These are phyloP conservation scores for Xestobium rufovillosum DNA, from an alignment of 2,888 invertebrate species.

Conservation along the genomic window DNA sequence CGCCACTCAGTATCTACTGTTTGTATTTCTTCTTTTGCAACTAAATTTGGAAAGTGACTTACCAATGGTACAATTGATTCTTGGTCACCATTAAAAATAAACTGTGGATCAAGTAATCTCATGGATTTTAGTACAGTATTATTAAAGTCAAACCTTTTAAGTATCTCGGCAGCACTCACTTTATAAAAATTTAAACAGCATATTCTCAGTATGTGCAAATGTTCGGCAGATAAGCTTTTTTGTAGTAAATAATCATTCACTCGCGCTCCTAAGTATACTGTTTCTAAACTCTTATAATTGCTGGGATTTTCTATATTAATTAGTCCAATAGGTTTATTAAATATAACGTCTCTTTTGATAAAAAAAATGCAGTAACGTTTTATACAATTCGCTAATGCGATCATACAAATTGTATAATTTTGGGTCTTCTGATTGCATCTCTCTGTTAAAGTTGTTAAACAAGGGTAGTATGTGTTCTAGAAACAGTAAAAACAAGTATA, in stretches of 20 bases:
- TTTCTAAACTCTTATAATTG: slow-evolving; percentile 13
- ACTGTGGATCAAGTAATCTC: slow-evolving; percentile 10
- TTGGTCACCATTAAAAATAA: slow-evolving; percentile 11
- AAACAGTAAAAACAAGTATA: slow-evolving; percentile 20
- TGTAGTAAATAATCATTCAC: slow-evolving; percentile 5
- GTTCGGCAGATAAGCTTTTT: slow-evolving; percentile 5
- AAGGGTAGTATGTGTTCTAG: slow-evolving; percentile 19
- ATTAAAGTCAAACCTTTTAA: slow-evolving; percentile 12
- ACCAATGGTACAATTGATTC: slow-evolving; percentile 12
- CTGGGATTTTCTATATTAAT: slow-evolving; percentile 17
- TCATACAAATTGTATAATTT: slow-evolving; percentile 20
- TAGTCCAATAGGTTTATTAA: slow-evolving; percentile 10
- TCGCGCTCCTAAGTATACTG: slow-evolving; percentile 17
- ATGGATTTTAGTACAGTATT: slow-evolving; percentile 10
- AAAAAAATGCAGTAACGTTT: slow-evolving; percentile 15
- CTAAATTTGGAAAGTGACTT: slow-evolving; percentile 10
- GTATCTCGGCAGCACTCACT: slow-evolving; percentile 13
- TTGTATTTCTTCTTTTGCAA: slow-evolving; percentile 5
- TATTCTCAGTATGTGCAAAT: slow-evolving; percentile 4
- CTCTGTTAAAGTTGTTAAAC: slow-evolving; percentile 18
- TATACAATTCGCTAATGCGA: slow-evolving; percentile 11
- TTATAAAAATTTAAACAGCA: slow-evolving; percentile 15
- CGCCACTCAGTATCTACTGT: slow-evolving; percentile 12
- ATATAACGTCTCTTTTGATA: slow-evolving; percentile 14
- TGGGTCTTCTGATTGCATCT: slow-evolving; percentile 19